Evolutionary conservation across 2,113 vertebrate species (phyloP).

Genomic region (Phaetusa simplex): DNA sequence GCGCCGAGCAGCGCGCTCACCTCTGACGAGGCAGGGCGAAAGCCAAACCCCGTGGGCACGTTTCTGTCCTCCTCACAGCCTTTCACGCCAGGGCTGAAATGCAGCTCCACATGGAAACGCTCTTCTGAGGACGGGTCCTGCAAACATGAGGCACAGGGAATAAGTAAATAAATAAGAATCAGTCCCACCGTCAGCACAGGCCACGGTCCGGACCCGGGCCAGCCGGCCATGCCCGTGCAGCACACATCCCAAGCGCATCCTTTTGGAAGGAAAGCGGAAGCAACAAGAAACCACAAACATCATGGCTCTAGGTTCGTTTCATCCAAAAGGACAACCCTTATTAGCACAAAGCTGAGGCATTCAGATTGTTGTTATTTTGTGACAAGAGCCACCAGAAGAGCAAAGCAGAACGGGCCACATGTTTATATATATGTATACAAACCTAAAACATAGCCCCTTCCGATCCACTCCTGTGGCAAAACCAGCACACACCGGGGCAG

Average conservation of each 20-base stretch:
- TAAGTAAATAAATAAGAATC: background rate
- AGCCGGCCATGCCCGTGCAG: background rate
- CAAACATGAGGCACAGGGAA: background rate
- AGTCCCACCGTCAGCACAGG: background rate
- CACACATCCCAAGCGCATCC: background rate
- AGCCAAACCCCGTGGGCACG: slow-evolving; percentile 90
- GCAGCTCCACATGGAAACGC: slow-evolving; percentile 96
- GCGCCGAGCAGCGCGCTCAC: slow-evolving; percentile 44
- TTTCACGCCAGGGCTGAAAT: slow-evolving; percentile 97
- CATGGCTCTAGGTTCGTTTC: background rate
- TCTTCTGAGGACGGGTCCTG: slow-evolving; percentile 95
- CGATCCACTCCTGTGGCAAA: background rate
- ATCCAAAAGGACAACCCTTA: background rate
- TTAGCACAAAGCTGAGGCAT: background rate
- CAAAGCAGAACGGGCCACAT: background rate
- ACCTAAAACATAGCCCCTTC: background rate
- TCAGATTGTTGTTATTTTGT: background rate
- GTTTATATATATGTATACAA: background rate
- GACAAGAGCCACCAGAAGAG: background rate
- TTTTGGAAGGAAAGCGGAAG: background rate
- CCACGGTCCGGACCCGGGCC: background rate
- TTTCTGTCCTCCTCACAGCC: slow-evolving; percentile 92
- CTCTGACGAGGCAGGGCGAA: slow-evolving; percentile 93
- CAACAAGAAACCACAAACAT: background rate
- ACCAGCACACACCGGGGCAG: background rate